phyloP scores from a whole-genome alignment of 2,113 vertebrate genomes.

The Jaculus jaculus region DNA sequence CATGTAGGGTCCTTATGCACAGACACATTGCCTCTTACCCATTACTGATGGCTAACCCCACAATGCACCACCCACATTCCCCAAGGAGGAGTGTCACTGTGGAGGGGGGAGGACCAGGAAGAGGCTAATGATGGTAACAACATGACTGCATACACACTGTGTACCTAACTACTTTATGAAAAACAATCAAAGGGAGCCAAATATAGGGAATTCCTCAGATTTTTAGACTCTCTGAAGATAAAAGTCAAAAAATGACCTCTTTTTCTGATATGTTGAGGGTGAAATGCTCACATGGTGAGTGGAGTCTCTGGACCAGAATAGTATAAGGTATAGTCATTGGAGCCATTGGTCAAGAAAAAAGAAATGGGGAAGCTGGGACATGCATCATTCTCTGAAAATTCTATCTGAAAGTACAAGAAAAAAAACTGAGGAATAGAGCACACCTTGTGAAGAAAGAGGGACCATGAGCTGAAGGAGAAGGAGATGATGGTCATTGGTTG shows the following conservation, averaged over 20 bases:
- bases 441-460: neutral
- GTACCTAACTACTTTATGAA: too few relatives aligned
- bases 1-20: too few relatives aligned
- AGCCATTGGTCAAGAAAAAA: neutral
- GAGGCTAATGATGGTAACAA: too few relatives aligned
- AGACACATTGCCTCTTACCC: too few relatives aligned
- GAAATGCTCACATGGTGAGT: neutral
- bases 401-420: neutral
- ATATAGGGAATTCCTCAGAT: conserved; percentile 13
- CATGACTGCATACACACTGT: too few relatives aligned
- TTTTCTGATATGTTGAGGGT: neutral
- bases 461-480: neutral
- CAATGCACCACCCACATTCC: too few relatives aligned
- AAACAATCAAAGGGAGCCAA: too few relatives aligned
- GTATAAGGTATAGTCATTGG: neutral
- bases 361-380: neutral
- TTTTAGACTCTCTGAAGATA: neutral
- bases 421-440: neutral
- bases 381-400: neutral
- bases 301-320: neutral
- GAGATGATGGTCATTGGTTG: too few relatives aligned
- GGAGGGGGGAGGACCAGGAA: too few relatives aligned
- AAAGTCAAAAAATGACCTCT: neutral
- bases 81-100: too few relatives aligned
- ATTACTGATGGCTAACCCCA: too few relatives aligned